phyloP scores from a whole-genome alignment of 2,113 vertebrate genomes.

The Rhinichthys klamathensis region DNA sequence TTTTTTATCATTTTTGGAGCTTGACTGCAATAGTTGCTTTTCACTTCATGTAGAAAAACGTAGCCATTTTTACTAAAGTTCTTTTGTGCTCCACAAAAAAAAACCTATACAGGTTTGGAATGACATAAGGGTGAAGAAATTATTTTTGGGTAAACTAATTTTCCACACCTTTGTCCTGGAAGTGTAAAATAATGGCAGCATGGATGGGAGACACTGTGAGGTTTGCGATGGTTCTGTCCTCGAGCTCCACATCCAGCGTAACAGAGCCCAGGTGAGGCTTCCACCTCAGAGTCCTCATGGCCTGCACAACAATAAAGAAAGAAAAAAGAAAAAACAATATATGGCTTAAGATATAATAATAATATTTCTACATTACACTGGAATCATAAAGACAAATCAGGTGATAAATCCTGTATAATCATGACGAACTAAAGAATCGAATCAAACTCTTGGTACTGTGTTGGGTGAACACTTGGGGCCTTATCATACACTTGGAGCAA shows the following conservation, averaged over 20 bases:
- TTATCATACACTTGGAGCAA: too few species aligned
- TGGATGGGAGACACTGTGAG: slow-evolving; percentile 92
- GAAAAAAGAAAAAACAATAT: neutral
- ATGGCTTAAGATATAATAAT: neutral
- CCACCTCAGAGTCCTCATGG: slow-evolving; percentile 98
- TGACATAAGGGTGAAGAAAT: neutral
- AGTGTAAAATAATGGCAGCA: slow-evolving; percentile 92
- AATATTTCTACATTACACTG: neutral
- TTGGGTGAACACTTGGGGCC: neutral
- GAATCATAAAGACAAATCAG: too few species aligned
- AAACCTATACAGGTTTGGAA: neutral
- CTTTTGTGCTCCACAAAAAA: neutral
- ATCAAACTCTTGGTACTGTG: neutral
- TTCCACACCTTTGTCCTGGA: slow-evolving; percentile 85
- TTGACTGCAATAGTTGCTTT: neutral
- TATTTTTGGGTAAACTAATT: neutral
- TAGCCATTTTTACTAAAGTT: neutral
- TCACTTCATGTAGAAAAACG: neutral
- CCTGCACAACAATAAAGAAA: slow-evolving; percentile 71
- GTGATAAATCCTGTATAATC: neutral
- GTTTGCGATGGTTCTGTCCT: slow-evolving; percentile 86
- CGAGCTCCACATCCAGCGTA: slow-evolving; percentile 91
- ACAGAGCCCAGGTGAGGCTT: slow-evolving; percentile 94
- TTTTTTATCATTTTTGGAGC: neutral
- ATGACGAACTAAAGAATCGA: neutral